Conservation (phyloP, 2,888 invertebrate genomes). For the Zonitis immaculata region DNA sequence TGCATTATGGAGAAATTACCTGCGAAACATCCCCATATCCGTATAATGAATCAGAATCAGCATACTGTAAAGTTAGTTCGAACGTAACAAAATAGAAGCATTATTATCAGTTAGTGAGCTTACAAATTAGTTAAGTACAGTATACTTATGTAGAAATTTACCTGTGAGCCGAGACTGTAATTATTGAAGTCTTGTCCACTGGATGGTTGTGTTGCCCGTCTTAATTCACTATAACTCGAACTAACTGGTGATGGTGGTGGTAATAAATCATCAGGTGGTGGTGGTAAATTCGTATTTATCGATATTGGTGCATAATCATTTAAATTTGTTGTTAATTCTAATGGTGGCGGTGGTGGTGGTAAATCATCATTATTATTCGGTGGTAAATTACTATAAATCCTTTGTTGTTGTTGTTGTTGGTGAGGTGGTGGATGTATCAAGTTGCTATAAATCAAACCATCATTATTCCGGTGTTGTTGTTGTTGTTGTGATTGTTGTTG, state of each 20-base stretch:
- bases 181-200: constrained; percentile 49
- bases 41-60: constrained; percentile 39
- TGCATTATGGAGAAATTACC: constrained; percentile 36
- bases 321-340: constrained; percentile 49
- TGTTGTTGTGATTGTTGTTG: constrained; percentile 32
- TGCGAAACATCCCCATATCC: constrained; percentile 49
- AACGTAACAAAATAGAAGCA: constrained; percentile 26
- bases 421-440: constrained; percentile 47
- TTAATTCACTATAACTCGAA: constrained; percentile 83
- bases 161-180: constrained; percentile 68
- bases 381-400: constrained; percentile 1
- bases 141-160: too few relatives aligned
- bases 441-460: constrained; percentile 54
- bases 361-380: constrained; percentile 42
- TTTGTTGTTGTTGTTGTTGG: not conserved
- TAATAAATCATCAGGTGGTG: constrained; percentile 60
- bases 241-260: constrained; percentile 88
- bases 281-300: constrained; percentile 49
- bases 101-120: too few relatives aligned
- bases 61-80: constrained; percentile 30
- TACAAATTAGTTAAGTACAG: too few relatives aligned
- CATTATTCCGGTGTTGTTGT: constrained; percentile 44
- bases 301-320: constrained; percentile 47
- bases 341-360: constrained; percentile 59
- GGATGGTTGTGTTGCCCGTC: constrained; percentile 68